A percentile compares a stretch with the other conserved stretches of the same genome.
Conservation (phyloP, 2,113 vertebrate genomes). For the Pseudonaja textilis region DNA sequence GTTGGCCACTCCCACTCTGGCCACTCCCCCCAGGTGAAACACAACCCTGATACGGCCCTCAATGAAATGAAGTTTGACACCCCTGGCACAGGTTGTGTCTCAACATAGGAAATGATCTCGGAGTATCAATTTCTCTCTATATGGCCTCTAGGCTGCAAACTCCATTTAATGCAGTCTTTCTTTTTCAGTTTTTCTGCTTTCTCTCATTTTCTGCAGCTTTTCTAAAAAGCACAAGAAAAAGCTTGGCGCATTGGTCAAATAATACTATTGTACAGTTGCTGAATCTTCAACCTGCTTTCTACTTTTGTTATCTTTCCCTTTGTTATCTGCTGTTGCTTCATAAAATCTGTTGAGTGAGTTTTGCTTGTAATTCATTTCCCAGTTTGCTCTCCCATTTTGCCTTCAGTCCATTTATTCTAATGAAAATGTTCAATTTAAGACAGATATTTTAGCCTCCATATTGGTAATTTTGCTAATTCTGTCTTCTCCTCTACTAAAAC, state of each 20-base stretch:
- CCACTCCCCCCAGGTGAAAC: too few relatives aligned
- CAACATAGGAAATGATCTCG: background rate
- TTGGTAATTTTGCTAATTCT: background rate
- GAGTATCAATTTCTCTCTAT: background rate
- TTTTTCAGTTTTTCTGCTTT: background rate
- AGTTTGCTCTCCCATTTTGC: background rate
- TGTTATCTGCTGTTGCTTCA: background rate
- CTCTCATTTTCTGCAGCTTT: background rate
- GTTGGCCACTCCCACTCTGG: too few relatives aligned
- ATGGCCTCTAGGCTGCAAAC: background rate
- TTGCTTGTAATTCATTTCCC: background rate
- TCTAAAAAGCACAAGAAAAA: background rate
- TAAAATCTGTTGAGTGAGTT: background rate
- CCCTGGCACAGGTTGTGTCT: background rate
- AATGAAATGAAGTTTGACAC: background rate
- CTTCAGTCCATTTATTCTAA: background rate
- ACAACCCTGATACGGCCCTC: too few relatives aligned
- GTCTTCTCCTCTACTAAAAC: background rate
- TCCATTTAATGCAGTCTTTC: background rate
- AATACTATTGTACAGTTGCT: background rate
- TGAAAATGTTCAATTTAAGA: background rate
- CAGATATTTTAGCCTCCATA: background rate
- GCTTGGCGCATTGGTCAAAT: background rate
- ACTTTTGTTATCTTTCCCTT: background rate
- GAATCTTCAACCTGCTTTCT: background rate